Conservation (phyloP, 2,113 vertebrate genomes). For the Chloropsis hardwickii region DNA sequence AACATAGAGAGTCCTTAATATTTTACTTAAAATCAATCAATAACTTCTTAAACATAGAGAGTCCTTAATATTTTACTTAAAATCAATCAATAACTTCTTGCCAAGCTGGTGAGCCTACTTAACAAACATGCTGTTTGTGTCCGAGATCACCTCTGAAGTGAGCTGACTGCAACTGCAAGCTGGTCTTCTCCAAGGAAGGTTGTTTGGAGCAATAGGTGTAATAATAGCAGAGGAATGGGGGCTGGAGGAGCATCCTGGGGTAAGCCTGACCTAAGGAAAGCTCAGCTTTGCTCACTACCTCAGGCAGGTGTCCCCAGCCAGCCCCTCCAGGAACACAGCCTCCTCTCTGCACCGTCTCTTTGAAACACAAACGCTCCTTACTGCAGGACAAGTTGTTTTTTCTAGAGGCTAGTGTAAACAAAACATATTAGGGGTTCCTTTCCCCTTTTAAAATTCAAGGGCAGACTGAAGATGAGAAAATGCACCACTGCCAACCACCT, state of each 20-base stretch:
- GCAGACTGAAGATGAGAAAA: not conserved
- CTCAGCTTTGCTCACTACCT: not conserved
- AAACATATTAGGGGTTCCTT: not conserved
- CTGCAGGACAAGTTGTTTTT: not conserved
- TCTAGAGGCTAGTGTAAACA: not conserved
- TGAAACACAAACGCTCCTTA: not conserved
- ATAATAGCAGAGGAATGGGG: not conserved
- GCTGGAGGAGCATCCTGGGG: fast-evolving
- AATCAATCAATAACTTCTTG: not conserved
- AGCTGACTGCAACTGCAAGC: not conserved
- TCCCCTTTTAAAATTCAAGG: not conserved
- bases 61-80: too few species aligned
- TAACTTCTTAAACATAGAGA: too few species aligned
- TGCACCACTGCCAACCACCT: not conserved
- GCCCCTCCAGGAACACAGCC: not conserved
- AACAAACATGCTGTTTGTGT: not conserved
- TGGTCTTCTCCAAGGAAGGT: not conserved
- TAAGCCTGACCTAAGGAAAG: not conserved
- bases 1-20: not conserved
- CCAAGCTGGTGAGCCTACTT: not conserved
- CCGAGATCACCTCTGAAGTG: not conserved
- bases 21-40: not conserved
- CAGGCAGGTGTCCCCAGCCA: not conserved
- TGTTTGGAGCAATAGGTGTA: not conserved
- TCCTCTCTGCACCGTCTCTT: not conserved